These are phyloP conservation scores for Tapirus terrestris DNA, from an alignment of 2,113 vertebrate genomes.

Conservation along the genomic window DNA sequence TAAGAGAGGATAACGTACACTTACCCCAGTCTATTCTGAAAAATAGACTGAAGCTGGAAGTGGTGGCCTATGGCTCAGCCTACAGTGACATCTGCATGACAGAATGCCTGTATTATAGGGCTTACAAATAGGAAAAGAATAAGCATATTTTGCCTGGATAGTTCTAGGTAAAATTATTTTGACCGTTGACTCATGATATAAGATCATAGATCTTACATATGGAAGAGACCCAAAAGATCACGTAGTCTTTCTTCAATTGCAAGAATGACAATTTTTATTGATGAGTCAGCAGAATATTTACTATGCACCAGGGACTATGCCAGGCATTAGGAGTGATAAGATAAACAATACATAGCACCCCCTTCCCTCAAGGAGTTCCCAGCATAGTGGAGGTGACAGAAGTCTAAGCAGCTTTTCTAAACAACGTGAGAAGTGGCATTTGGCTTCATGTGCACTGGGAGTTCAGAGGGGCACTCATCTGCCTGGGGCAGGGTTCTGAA, in stretches of 20 bases:
- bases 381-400: neutral
- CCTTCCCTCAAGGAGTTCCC: neutral
- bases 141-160: neutral
- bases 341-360: neutral
- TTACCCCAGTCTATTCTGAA: neutral
- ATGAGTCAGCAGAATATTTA: neutral
- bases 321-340: too few relatives aligned
- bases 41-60: neutral
- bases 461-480: too few relatives aligned
- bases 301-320: too few relatives aligned
- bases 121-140: neutral
- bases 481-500: neutral
- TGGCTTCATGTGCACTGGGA: neutral
- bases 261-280: neutral
- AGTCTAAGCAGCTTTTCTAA: neutral
- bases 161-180: neutral
- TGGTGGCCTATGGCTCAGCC: rapidly evolving
- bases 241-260: neutral
- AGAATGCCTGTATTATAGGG: neutral
- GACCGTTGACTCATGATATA: neutral
- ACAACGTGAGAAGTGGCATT: neutral
- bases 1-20: constrained; percentile 51
- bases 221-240: neutral
- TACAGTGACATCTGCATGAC: rapidly evolving
- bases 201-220: neutral